phyloP scores from a whole-genome alignment of 2,113 vertebrate genomes.

The Albula goreensis region DNA sequence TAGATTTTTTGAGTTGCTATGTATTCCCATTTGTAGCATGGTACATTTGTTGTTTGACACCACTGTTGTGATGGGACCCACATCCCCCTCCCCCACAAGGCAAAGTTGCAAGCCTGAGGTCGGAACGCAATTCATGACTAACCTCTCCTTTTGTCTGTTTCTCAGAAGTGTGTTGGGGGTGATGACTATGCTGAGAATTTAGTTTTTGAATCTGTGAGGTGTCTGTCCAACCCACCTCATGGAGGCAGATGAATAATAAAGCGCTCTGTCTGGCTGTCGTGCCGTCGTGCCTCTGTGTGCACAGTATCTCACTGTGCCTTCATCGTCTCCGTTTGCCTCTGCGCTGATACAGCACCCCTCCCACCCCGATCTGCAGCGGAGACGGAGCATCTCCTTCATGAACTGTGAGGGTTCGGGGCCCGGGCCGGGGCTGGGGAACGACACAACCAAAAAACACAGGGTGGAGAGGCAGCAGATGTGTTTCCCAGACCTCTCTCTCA shows the following conservation, averaged over 20 bases:
- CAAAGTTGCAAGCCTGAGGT: background rate
- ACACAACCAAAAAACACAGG: conserved; percentile 23
- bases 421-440: conserved; percentile 19
- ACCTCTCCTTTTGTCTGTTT: background rate
- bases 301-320: background rate
- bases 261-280: background rate
- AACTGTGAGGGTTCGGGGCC: conserved; percentile 51
- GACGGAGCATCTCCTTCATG: conserved; percentile 57
- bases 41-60: background rate
- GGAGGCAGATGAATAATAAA: background rate
- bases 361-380: background rate
- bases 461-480: conserved; percentile 22
- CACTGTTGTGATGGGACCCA: background rate
- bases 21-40: background rate
- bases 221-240: background rate
- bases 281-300: background rate
- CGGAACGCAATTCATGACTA: background rate
- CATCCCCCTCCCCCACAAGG: background rate
- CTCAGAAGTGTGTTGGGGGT: background rate
- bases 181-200: background rate
- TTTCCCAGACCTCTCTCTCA: background rate
- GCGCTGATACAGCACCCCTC: background rate
- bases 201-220: background rate
- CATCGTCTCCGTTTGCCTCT: background rate
- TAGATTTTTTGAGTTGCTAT: background rate